Percentiles rank a stretch among this genome's conserved stretches.
These are phyloP conservation scores for Gonatopus flavifemur DNA, from an alignment of 1,140 invertebrate genomes.

Conservation along the genomic window DNA sequence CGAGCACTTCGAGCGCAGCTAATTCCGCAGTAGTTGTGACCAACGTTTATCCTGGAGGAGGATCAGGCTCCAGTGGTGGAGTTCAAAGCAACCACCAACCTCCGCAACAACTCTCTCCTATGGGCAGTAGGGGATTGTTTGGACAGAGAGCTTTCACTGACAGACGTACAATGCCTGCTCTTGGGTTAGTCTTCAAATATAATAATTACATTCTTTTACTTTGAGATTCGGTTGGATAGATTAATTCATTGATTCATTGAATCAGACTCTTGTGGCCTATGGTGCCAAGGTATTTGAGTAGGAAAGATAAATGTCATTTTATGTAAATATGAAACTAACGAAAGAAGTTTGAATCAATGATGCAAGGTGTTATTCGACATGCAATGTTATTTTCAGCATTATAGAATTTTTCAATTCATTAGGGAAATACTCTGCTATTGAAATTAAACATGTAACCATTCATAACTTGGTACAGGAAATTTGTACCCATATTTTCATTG, in stretches of 20 bases:
- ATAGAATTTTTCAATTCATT: no score
- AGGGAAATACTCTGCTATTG: no score
- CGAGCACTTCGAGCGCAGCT: constrained; percentile 48
- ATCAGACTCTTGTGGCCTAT: no score
- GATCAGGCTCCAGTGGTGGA: constrained; percentile 34
- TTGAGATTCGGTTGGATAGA: no score
- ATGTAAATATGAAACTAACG: neutral
- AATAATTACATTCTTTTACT: constrained; percentile 7
- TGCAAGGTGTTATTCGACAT: neutral
- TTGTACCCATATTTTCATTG: no score
- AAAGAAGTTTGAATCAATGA: neutral
- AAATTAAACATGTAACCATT: no score
- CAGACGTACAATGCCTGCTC: constrained; percentile 72
- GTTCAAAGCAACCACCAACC: constrained; percentile 56
- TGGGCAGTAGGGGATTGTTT: constrained; percentile 69
- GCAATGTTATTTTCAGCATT: no score
- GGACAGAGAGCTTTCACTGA: constrained; percentile 76
- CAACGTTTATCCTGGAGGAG: constrained; percentile 48
- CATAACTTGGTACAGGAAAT: no score
- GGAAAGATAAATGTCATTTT: neutral
- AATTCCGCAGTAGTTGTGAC: constrained; percentile 51
- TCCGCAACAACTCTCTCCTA: constrained; percentile 65
- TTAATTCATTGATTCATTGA: no score
- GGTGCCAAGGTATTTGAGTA: no score
- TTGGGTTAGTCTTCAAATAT: constrained; percentile 59